These are phyloP conservation scores for Chymomyza fuscimana DNA, from an alignment of 2,888 invertebrate genomes.

Conservation along the genomic window DNA sequence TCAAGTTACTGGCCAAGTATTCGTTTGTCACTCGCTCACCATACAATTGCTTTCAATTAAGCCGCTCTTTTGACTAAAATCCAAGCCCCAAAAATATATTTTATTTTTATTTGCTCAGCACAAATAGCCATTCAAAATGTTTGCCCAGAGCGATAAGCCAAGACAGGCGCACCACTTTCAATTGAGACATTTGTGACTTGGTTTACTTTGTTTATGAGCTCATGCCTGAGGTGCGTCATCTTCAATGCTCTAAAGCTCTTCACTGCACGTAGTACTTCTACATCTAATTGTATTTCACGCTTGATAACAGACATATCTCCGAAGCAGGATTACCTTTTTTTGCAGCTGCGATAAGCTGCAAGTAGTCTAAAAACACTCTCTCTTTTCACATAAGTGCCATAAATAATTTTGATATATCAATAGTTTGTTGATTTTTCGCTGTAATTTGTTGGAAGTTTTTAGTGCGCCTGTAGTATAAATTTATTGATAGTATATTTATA, in stretches of 20 bases:
- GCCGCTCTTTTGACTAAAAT: background rate
- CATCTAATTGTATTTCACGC: background rate
- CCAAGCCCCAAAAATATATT: background rate
- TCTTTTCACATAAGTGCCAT: background rate
- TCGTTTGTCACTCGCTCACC: background rate
- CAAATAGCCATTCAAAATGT: slow-evolving; percentile 34
- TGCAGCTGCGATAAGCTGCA: slow-evolving; percentile 35
- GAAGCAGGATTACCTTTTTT: background rate
- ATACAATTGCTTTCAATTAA: background rate
- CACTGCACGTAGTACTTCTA: background rate
- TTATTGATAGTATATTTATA: background rate
- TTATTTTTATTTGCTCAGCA: background rate
- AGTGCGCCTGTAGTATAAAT: background rate
- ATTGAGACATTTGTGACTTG: slow-evolving; percentile 21
- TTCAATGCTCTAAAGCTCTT: slow-evolving; percentile 20
- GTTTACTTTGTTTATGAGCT: slow-evolving; percentile 43
- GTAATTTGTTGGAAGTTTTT: background rate
- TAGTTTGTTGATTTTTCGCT: background rate
- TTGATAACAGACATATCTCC: background rate
- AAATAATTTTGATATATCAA: background rate
- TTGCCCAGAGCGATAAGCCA: slow-evolving; percentile 38
- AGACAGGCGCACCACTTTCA: slow-evolving; percentile 34
- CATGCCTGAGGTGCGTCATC: slow-evolving; percentile 43
- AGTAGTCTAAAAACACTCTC: background rate
- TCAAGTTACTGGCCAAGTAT: background rate